Base-by-base conservation (phyloP, 2,797 vertebrate genomes). In the Galago senegalensis region DNA sequence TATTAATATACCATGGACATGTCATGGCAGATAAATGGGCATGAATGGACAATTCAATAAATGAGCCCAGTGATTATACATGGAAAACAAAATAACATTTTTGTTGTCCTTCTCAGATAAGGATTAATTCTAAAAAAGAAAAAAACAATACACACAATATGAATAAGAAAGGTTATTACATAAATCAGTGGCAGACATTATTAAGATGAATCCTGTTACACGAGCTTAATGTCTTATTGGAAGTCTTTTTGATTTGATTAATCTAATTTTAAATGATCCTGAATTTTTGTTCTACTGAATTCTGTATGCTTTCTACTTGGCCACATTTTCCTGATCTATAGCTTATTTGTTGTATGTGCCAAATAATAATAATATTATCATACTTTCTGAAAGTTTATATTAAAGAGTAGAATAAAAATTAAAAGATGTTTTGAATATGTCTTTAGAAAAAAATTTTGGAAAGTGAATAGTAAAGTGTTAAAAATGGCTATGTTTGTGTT, bases 171-270 rank as follows among this genome's bases (percentile, higher is more conserved):
- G 1, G 84, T 96, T 96, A 58, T 79, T 96, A 93, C 69, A 88
- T 95, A 96, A 94, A 91, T 94, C 58, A 86, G n/a, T 77, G 67
- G 46, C 14, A 89, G 72, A 87, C 29, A 84, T 87, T 88, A 94
- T 94, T 87, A 95, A 96, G 76, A 94, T 69, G 53, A 69, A 29
- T 9, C 82, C 53, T 93, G 76, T 91, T 89, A 91, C 27, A 91
- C 53, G 96, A 96, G 58, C 49, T 94, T 93, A 89, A 93, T 93
- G 93, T 95, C 83, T 91, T 96, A 96, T 91, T 93, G 61, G 43
- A 95, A 96, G 46, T 65, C 25, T 7, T 95, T 84, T 96, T 46
- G 65, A 87, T 94, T 96, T 93, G 93, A 96, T 94, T 95, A 93
- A 96, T 89, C 31, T 81, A 76, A 95, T 93, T 97, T 95, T 94